Conservation (phyloP, 2,797 vertebrate species). For the Myripristis jacobus region DNA sequence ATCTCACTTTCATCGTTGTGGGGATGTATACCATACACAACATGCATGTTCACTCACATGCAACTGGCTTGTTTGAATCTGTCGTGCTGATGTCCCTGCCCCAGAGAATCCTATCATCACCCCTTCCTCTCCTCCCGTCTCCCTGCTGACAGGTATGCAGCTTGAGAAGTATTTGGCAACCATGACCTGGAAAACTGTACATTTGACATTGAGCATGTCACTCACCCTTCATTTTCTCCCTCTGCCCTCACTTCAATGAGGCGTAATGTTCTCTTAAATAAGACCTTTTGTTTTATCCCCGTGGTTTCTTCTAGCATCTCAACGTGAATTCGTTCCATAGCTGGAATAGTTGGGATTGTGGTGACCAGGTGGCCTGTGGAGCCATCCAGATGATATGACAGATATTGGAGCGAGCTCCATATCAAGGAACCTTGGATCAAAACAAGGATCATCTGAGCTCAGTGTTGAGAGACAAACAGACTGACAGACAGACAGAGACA, state of each 20-base stretch:
- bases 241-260: constrained; percentile 27
- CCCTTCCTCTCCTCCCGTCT: constrained; percentile 27
- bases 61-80: constrained; percentile 59
- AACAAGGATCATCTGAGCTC: constrained; percentile 43
- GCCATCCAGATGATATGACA: constrained; percentile 46
- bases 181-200: constrained; percentile 68
- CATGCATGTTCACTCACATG: constrained; percentile 14
- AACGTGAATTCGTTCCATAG: constrained; percentile 50
- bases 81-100: constrained; percentile 32
- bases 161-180: constrained; percentile 73
- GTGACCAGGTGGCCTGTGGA: constrained; percentile 71
- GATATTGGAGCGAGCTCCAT: constrained; percentile 39
- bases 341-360: constrained; percentile 74
- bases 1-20: constrained; percentile 30
- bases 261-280: constrained; percentile 46
- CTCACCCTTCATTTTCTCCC: constrained; percentile 42
- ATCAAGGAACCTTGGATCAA: background rate
- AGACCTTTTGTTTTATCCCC: constrained; percentile 47
- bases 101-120: constrained; percentile 55
- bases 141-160: constrained; percentile 64
- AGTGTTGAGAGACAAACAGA: constrained; percentile 43
- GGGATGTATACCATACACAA: background rate
- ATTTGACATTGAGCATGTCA: constrained; percentile 70
- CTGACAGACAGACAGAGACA: background rate
- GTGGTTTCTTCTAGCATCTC: constrained; percentile 54